phyloP scores from a whole-genome alignment of 2,113 vertebrate species.

The Catharus minimus region DNA sequence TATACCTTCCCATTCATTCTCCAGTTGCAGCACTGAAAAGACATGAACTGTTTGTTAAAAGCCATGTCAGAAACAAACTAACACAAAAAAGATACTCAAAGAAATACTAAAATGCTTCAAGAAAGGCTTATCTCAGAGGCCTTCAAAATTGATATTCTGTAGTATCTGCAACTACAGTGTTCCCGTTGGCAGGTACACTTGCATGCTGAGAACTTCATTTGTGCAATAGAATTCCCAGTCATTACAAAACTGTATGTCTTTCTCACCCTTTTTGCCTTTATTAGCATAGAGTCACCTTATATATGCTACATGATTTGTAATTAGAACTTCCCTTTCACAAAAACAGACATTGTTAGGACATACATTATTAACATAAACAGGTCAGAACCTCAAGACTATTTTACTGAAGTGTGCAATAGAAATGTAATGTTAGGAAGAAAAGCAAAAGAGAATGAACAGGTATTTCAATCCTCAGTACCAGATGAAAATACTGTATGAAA shows the following conservation, averaged over 20 bases:
- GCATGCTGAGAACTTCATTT: not conserved
- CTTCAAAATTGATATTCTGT: not conserved
- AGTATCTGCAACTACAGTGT: not conserved
- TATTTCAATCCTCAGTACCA: not conserved
- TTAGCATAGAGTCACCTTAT: not conserved
- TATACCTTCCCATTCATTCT: not conserved
- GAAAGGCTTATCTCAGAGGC: not conserved
- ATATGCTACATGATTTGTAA: fast-evolving
- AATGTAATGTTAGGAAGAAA: not conserved
- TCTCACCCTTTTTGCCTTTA: not conserved
- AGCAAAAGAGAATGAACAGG: not conserved
- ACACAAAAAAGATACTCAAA: not conserved
- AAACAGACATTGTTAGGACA: not conserved
- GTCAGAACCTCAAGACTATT: not conserved
- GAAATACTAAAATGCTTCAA: not conserved
- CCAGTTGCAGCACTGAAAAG: not conserved
- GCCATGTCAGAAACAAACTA: not conserved
- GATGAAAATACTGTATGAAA: not conserved
- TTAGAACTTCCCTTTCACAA: not conserved
- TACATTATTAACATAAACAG: not conserved
- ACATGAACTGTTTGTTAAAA: not conserved
- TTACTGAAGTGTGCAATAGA: not conserved
- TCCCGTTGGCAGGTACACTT: not conserved
- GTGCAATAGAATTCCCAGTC: not conserved
- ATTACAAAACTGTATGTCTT: not conserved